Evolutionary conservation across 2,113 vertebrate species (phyloP).

Genomic region (Silurus glanis): DNA sequence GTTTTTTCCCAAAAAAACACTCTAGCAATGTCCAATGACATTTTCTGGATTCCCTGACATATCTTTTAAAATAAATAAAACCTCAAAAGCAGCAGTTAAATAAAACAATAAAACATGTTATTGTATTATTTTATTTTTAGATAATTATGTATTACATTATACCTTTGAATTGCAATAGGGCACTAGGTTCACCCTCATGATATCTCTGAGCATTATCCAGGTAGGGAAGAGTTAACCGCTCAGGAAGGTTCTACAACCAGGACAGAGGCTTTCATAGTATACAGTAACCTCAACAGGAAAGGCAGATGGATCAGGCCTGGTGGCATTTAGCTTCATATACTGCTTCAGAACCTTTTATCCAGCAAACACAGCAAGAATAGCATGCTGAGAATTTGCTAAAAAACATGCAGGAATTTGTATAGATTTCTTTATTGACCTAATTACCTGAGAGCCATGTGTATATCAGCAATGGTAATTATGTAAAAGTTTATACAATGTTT

Average conservation of each 20-base stretch:
- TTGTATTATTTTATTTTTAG: neutral
- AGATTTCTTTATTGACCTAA: neutral
- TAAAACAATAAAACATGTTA: neutral
- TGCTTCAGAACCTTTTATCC: constrained; percentile 67
- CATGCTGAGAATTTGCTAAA: neutral
- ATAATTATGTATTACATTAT: neutral
- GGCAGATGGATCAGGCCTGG: neutral
- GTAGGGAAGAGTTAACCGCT: constrained; percentile 79
- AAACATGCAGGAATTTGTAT: no score
- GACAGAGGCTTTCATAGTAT: constrained; percentile 86
- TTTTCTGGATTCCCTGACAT: no score
- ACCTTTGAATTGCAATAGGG: constrained; percentile 88
- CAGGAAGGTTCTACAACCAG: constrained; percentile 75
- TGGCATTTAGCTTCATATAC: constrained; percentile 68
- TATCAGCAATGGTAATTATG: neutral
- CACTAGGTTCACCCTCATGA: constrained; percentile 80
- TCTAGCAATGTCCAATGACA: no score
- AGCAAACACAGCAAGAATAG: neutral
- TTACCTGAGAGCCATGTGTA: neutral
- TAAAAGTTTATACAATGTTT: neutral
- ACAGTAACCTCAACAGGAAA: constrained; percentile 73
- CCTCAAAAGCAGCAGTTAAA: neutral
- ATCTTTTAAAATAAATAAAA: neutral
- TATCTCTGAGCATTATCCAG: constrained; percentile 79
- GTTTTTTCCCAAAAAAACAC: no score